These are phyloP conservation scores for Ochropleura leucogaster DNA, from an alignment of 2,888 invertebrate genomes.

Conservation along the genomic window DNA sequence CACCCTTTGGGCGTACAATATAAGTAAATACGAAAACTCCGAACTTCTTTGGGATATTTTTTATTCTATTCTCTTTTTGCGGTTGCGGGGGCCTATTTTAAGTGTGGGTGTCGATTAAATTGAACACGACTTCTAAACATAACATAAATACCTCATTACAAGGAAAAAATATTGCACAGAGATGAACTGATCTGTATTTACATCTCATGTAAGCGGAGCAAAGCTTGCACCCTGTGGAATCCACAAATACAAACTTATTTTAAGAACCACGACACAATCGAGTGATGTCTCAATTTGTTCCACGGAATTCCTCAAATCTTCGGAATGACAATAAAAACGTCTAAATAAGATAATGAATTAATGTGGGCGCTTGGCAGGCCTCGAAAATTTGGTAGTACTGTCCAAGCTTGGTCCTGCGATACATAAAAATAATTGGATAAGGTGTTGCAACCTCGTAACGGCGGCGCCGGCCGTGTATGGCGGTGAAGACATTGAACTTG, in stretches of 20 bases:
- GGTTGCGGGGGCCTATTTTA: not conserved
- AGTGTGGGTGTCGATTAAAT: not conserved
- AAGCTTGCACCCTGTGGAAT: slow-evolving; percentile 1
- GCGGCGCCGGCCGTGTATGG: not conserved
- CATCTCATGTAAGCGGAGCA: not conserved
- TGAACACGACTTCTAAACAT: not conserved
- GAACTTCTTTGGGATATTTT: not conserved
- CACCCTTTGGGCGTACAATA: too few relatives aligned
- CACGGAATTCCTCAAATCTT: slow-evolving; percentile 12
- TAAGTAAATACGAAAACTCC: too few relatives aligned
- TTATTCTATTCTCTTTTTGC: not conserved
- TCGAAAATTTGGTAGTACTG: slow-evolving; percentile 8
- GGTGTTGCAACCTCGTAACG: slow-evolving; percentile 3
- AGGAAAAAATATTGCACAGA: not conserved
- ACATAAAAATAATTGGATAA: slow-evolving; percentile 40
- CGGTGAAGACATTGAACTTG: slow-evolving; percentile 53
- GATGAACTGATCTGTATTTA: not conserved
- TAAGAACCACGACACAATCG: slow-evolving; percentile 14
- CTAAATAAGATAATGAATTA: slow-evolving; percentile 33
- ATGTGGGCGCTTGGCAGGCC: slow-evolving; percentile 39
- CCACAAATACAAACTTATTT: slow-evolving; percentile 29
- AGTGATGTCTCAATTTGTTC: slow-evolving; percentile 6
- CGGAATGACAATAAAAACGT: slow-evolving; percentile 23
- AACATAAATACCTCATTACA: too few relatives aligned
- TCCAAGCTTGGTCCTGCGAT: slow-evolving; percentile 15